Evolutionary conservation across 1,140 invertebrate genomes (phyloP).

Genomic region (Diorhabda sublineata): DNA sequence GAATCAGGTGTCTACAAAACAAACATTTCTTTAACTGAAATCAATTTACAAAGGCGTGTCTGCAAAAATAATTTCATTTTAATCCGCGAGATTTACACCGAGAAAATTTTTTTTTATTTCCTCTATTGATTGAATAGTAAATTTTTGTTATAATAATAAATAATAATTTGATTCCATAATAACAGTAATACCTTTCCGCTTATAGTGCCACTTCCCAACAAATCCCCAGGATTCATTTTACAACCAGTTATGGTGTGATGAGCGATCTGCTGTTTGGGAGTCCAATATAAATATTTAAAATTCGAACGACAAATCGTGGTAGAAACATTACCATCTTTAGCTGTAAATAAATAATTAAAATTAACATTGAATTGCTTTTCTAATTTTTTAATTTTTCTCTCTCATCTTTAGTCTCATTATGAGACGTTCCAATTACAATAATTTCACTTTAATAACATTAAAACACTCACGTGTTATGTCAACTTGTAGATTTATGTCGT

Average conservation of each 20-base stretch:
- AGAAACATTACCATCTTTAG: conserved; percentile 52
- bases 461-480: conserved; percentile 71
- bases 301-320: conserved; percentile 73
- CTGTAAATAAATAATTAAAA: conserved; percentile 44
- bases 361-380: background rate
- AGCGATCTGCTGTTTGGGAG: conserved; percentile 90
- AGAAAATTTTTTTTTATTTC: no score
- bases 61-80: no score
- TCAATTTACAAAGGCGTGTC: no score
- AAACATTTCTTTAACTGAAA: background rate
- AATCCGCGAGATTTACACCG: no score
- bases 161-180: no score
- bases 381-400: background rate
- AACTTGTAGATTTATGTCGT: conserved; percentile 92
- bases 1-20: conserved; percentile 69
- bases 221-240: conserved; percentile 89
- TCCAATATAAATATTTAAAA: conserved; percentile 93
- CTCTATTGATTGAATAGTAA: no score
- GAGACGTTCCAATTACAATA: background rate
- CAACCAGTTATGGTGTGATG: conserved; percentile 97
- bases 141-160: no score
- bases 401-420: background rate
- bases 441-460: background rate
- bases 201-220: conserved; percentile 95
- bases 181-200: conserved; percentile 74